phyloP scores from a whole-genome alignment of 2,797 vertebrate species.

The Morelia viridis region DNA sequence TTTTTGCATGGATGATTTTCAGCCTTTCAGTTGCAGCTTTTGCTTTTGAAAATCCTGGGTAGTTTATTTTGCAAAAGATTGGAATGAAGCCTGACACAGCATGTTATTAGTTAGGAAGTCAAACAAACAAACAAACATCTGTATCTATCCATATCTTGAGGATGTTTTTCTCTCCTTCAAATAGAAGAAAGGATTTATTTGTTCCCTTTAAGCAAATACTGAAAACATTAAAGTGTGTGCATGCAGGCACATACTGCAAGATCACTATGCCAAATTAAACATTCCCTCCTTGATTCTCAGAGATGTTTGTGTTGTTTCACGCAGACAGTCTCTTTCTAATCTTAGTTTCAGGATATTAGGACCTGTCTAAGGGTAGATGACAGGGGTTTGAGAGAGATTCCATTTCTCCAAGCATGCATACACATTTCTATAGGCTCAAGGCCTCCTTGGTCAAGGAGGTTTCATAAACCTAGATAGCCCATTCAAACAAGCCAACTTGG shows the following conservation, averaged over 20 bases:
- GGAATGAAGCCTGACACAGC: conserved; percentile 55
- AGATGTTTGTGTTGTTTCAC: conserved; percentile 45
- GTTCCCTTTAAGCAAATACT: conserved; percentile 53
- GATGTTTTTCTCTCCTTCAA: conserved; percentile 22
- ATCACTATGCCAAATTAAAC: conserved; percentile 54
- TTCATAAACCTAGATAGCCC: neutral
- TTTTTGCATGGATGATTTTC: conserved; percentile 28
- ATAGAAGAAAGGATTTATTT: neutral
- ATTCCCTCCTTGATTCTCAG: conserved; percentile 47
- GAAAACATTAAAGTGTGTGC: conserved; percentile 37
- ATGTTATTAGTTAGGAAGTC: conserved; percentile 55
- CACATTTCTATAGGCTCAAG: neutral
- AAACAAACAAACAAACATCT: conserved; percentile 3
- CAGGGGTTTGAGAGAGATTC: neutral
- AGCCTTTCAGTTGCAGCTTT: neutral
- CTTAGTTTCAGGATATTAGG: conserved; percentile 38
- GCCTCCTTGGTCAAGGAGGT: neutral
- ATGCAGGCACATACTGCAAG: neutral
- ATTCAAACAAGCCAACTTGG: neutral
- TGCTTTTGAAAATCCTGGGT: conserved; percentile 46
- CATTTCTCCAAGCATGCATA: neutral
- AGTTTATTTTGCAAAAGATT: conserved; percentile 40
- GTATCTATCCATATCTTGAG: conserved; percentile 5
- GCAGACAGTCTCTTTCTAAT: conserved; percentile 35
- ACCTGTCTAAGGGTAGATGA: conserved; percentile 18